Base-by-base conservation (phyloP, 2,888 invertebrate genomes). In the Pelosia muscerda region DNA sequence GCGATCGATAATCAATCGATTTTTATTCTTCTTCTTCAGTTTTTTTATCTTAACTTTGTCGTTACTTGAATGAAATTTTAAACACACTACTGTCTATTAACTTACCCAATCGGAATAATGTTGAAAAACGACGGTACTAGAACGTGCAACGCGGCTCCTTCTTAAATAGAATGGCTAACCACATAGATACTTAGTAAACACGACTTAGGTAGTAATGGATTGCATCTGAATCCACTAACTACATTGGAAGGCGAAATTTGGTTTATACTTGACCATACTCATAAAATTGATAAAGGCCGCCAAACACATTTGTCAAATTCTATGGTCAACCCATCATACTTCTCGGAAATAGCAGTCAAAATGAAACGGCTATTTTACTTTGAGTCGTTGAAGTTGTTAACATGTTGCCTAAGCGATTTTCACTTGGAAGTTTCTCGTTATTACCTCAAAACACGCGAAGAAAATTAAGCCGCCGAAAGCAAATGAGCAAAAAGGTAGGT, bases 371-470 rank as follows among this genome's bases (percentile, higher is more conserved):
- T 26, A 31, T 34, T 57, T 62, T 53, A 31, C 26, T 26, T 15
- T 13, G 25, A 13, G 28, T 56, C 28, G 26, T 26, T 22, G 22
- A 54, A 60, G 56, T 42, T 57, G 23, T 62, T 66, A 57, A 62
- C 57, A 57, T 53, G n/a, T 34, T 66, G 57, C 57, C 63, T 54
- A 63, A 54, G 63, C 59, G 54, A 63, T 67, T 58, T 53, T 2
- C 38, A 23, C 28, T 22, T 2, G 11, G 22, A 63, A 58, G 28
- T 63, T 62, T 62, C 56, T 62, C 23, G 57, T 62, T 38, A 66
- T 62, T 62, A 49, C 57, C 28, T 31, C 49, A 25, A 62, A 49
- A 62, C 31, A 66, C 55, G 61, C 57, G 25, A 62, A 62, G n/a
- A n/a, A 62, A 25, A 42, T 53, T 61, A 34, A 42, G 56, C 22